Evolutionary conservation across 2,888 invertebrate genomes (phyloP).

Genomic region (Sialis fuliginosa): DNA sequence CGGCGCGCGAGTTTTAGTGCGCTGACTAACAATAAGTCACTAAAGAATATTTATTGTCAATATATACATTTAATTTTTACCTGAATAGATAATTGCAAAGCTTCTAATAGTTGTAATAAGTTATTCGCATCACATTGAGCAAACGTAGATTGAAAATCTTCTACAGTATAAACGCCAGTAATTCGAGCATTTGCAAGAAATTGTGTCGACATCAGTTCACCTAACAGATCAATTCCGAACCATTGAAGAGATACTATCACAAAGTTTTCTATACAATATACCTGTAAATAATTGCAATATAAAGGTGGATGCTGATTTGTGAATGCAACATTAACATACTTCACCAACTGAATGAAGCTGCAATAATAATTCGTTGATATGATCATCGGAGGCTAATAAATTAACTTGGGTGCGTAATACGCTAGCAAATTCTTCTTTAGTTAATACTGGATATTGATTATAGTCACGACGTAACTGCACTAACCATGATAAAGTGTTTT

Average conservation of each 20-base stretch:
- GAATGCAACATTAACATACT: conserved; percentile 20
- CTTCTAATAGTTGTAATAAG: conserved; percentile 47
- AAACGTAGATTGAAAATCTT: conserved; percentile 54
- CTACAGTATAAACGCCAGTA: conserved; percentile 51
- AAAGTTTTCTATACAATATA: conserved; percentile 32
- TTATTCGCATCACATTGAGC: conserved; percentile 51
- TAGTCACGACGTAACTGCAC: conserved; percentile 30
- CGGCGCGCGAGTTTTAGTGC: too few relatives aligned
- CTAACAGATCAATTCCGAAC: conserved; percentile 47
- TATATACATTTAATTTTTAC: conserved; percentile 18
- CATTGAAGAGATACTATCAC: conserved; percentile 47
- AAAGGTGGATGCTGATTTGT: background rate
- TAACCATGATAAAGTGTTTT: conserved; percentile 32
- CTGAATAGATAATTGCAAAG: conserved; percentile 47
- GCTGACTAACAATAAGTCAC: too few relatives aligned
- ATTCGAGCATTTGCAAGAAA: conserved; percentile 32
- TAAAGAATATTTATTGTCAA: background rate
- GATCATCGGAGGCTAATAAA: conserved; percentile 42
- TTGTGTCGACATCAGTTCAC: conserved; percentile 40
- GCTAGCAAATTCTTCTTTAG: conserved; percentile 37
- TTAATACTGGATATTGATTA: conserved; percentile 40
- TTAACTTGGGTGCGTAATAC: conserved; percentile 38
- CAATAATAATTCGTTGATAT: conserved; percentile 39
- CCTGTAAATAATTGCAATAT: conserved; percentile 11
- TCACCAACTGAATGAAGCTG: conserved; percentile 48